These are phyloP conservation scores for Ormia ochracea DNA, from an alignment of 2,888 invertebrate species.

Conservation along the genomic window DNA sequence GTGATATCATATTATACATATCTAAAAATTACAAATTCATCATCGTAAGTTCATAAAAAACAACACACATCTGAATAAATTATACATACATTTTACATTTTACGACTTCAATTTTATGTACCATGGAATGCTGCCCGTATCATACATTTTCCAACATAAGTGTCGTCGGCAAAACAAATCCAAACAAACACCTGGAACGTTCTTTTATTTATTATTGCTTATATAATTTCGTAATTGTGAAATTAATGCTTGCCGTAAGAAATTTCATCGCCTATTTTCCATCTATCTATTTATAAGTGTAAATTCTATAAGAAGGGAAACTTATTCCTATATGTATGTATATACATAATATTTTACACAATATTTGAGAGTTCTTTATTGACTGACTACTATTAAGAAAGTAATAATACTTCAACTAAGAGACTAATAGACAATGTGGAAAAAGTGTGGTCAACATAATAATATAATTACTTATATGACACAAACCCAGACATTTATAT, in stretches of 20 bases:
- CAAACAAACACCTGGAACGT: constrained; percentile 19
- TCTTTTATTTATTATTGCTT: constrained; percentile 2
- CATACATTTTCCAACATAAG: constrained; percentile 74
- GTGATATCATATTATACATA: constrained; percentile 49
- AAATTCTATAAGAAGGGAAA: no score
- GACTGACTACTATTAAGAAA: no score
- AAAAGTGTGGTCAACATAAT: no score
- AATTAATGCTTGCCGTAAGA: constrained; percentile 29
- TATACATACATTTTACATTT: constrained; percentile 48
- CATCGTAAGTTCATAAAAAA: constrained; percentile 46
- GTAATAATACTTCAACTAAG: no score
- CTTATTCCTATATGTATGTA: no score
- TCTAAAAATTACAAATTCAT: constrained; percentile 47
- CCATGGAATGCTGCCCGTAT: constrained; percentile 65
- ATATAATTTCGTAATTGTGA: constrained; percentile 36
- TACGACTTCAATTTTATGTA: constrained; percentile 43
- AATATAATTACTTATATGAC: no score
- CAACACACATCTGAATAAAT: constrained; percentile 37
- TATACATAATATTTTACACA: no score
- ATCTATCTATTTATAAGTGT: not conserved
- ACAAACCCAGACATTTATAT: no score
- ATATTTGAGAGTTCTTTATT: no score
- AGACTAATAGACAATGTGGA: no score
- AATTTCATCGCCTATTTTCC: not conserved
- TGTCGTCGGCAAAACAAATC: constrained; percentile 72